Evolutionary conservation across 2,888 invertebrate genomes (phyloP).

Genomic region (Mimachlamys varia): DNA sequence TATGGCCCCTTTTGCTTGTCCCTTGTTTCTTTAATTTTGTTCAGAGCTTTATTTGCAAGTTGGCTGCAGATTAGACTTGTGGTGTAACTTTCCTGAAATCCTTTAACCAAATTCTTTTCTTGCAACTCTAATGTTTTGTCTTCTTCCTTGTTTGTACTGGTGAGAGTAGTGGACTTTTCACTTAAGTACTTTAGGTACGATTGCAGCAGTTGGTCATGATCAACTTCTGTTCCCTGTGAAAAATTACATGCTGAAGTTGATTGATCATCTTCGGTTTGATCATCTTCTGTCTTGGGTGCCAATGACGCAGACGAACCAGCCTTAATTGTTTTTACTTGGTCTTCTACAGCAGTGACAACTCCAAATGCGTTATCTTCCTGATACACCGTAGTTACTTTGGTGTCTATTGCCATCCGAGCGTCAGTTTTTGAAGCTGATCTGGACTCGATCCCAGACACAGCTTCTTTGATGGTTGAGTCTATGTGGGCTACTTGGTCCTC

Average conservation of each 20-base stretch:
- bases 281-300: too few species aligned
- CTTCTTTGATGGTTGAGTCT: not conserved
- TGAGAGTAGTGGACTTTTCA: not conserved
- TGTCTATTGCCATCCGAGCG: too few species aligned
- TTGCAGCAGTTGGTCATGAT: not conserved
- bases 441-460: too few species aligned
- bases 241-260: not conserved
- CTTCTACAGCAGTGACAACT: not conserved
- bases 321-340: not conserved
- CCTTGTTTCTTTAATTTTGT: not conserved
- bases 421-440: too few species aligned
- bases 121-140: not conserved
- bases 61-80: slow-evolving; percentile 17
- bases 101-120: not conserved
- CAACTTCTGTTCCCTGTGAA: not conserved
- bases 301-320: not conserved
- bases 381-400: too few species aligned
- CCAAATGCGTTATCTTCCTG: too few species aligned
- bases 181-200: not conserved
- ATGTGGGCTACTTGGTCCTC: not conserved
- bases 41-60: not conserved
- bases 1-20: not conserved
- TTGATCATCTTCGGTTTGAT: not conserved
- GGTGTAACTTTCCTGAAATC: slow-evolving; percentile 15
- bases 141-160: not conserved